phyloP scores from a whole-genome alignment of 2,888 invertebrate genomes.

The Alsophila aescularia region DNA sequence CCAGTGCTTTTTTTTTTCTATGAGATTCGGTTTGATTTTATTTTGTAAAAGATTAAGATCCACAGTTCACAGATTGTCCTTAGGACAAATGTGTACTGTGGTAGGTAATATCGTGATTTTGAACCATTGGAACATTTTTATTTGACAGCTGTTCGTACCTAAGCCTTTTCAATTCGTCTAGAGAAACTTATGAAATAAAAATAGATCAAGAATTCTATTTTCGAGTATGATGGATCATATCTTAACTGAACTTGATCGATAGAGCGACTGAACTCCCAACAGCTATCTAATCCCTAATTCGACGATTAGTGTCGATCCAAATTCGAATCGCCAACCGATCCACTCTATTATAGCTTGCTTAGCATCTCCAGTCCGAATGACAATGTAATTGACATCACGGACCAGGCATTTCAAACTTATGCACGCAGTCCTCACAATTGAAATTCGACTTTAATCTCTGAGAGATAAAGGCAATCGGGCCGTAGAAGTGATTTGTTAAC shows the following conservation, averaged over 20 bases:
- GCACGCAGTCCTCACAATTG: constrained; percentile 41
- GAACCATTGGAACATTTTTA: too few species aligned
- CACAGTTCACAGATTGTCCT: too few species aligned
- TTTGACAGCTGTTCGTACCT: too few species aligned
- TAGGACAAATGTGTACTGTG: too few species aligned
- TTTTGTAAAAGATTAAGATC: too few species aligned
- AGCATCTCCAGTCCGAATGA: constrained; percentile 55
- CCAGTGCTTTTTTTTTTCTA: not conserved
- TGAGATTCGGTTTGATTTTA: not conserved
- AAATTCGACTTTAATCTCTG: constrained; percentile 51
- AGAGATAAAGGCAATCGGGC: constrained; percentile 49
- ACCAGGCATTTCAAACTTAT: constrained; percentile 25
- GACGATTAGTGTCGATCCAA: constrained; percentile 42
- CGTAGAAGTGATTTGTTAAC: constrained; percentile 48
- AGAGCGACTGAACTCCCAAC: not conserved
- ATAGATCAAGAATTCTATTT: too few species aligned
- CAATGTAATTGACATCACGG: constrained; percentile 66
- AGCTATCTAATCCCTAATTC: constrained; percentile 20
- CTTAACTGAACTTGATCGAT: constrained; percentile 1
- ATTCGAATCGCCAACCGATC: constrained; percentile 43
- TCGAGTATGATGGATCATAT: too few species aligned
- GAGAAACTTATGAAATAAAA: too few species aligned
- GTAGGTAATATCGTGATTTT: too few species aligned
- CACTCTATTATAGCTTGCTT: constrained; percentile 59
- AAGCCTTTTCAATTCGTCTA: too few species aligned